These are phyloP conservation scores for Tricholaema leucomelas DNA, from an alignment of 2,113 vertebrate species.

Conservation along the genomic window DNA sequence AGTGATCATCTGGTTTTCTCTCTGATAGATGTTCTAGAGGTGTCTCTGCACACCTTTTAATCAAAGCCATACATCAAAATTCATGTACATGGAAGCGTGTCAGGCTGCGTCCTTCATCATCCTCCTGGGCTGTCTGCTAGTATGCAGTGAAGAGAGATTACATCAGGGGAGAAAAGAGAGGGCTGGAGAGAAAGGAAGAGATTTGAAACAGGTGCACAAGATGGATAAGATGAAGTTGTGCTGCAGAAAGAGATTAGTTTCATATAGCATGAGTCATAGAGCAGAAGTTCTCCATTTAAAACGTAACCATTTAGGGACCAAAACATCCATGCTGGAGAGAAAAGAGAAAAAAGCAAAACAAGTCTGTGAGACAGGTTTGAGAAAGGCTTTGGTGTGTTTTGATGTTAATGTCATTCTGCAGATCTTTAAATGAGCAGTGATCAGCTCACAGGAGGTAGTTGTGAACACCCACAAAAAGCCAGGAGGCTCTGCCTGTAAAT, in stretches of 20 bases:
- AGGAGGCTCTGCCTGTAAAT: not conserved
- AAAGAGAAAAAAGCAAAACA: not conserved
- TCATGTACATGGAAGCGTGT: not conserved
- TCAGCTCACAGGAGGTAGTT: not conserved
- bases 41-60: not conserved
- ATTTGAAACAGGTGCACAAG: not conserved
- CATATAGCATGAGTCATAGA: not conserved
- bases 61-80: constrained; percentile 19
- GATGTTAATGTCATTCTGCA: not conserved
- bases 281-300: not conserved
- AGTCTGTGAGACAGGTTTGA: not conserved
- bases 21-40: not conserved
- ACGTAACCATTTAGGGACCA: not conserved
- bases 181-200: not conserved
- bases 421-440: not conserved
- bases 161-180: not conserved
- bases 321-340: not conserved
- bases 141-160: not conserved
- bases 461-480: not conserved
- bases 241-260: not conserved
- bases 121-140: not conserved
- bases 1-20: not conserved
- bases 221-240: not conserved
- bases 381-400: not conserved
- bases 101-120: not conserved